A percentile compares a stretch with the other conserved stretches of the same genome.
Conservation (phyloP, 2,113 vertebrate species). For the Otocyon megalotis region DNA sequence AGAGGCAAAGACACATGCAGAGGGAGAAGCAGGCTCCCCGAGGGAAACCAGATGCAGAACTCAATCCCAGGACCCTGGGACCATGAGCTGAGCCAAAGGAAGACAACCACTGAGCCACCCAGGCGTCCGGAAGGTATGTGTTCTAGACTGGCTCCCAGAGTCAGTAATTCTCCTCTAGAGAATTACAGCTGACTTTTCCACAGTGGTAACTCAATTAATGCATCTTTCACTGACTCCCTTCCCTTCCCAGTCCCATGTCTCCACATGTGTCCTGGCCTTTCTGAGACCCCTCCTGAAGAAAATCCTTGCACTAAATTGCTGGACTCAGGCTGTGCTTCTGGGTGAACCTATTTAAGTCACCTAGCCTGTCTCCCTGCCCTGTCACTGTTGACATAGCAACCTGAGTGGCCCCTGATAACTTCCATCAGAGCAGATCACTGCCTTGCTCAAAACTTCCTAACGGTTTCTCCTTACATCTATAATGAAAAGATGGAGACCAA, state of each 20-base stretch:
- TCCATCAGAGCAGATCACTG: background rate
- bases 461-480: background rate
- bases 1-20: too few relatives aligned
- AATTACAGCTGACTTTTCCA: background rate
- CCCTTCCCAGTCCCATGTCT: background rate
- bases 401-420: background rate
- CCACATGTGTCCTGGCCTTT: background rate
- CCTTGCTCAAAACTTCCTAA: background rate
- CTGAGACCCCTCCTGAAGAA: background rate
- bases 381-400: background rate
- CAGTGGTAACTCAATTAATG: background rate
- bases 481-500: background rate
- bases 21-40: too few relatives aligned
- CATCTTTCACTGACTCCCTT: background rate
- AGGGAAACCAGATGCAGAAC: too few relatives aligned
- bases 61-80: too few relatives aligned
- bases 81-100: too few relatives aligned
- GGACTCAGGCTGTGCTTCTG: background rate
- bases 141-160: background rate
- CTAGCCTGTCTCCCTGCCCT: background rate
- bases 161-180: background rate
- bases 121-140: too few relatives aligned
- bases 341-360: background rate
- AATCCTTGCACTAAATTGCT: background rate
- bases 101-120: too few relatives aligned